phyloP scores from a whole-genome alignment of 2,888 invertebrate genomes.

The Salpingus planirostris region DNA sequence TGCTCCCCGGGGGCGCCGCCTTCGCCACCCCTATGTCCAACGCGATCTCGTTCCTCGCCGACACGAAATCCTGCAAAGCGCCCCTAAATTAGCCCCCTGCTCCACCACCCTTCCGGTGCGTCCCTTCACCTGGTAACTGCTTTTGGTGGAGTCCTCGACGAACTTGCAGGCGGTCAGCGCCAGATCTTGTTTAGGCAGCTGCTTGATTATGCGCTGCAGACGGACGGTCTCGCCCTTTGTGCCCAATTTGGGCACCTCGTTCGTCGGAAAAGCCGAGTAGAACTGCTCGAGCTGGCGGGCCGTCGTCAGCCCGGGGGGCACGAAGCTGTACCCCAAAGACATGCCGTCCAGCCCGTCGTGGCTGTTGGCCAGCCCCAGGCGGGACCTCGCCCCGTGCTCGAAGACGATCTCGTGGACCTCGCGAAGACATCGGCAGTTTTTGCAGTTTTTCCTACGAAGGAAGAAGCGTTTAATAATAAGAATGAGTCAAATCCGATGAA shows the following conservation, averaged over 20 bases:
- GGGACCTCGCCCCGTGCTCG: conserved; percentile 37
- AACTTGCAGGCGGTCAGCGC: conserved; percentile 83
- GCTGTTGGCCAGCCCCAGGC: conserved; percentile 47
- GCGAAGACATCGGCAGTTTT: conserved; percentile 84
- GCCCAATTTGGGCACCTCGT: conserved; percentile 54
- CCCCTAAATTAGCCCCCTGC: no score
- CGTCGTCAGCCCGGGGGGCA: conserved; percentile 38
- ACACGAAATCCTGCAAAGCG: conserved; percentile 71
- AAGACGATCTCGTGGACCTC: conserved; percentile 72
- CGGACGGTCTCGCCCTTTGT: conserved; percentile 74
- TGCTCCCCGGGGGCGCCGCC: conserved; percentile 40
- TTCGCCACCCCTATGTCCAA: conserved; percentile 73
- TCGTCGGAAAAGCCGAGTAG: conserved; percentile 79
- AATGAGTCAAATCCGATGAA: no score
- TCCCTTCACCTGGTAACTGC: conserved; percentile 62
- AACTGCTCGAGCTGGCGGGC: conserved; percentile 67
- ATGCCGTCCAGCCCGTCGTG: conserved; percentile 48
- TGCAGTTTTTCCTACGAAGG: conserved; percentile 79
- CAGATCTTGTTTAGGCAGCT: conserved; percentile 92
- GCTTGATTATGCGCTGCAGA: conserved; percentile 73
- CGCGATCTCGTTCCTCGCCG: conserved; percentile 89
- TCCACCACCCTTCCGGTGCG: no score
- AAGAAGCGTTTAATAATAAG: no score
- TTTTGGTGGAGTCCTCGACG: conserved; percentile 66
- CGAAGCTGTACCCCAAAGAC: conserved; percentile 38